Conservation (phyloP, 1,140 invertebrate genomes). For the Drosophila varians region DNA sequence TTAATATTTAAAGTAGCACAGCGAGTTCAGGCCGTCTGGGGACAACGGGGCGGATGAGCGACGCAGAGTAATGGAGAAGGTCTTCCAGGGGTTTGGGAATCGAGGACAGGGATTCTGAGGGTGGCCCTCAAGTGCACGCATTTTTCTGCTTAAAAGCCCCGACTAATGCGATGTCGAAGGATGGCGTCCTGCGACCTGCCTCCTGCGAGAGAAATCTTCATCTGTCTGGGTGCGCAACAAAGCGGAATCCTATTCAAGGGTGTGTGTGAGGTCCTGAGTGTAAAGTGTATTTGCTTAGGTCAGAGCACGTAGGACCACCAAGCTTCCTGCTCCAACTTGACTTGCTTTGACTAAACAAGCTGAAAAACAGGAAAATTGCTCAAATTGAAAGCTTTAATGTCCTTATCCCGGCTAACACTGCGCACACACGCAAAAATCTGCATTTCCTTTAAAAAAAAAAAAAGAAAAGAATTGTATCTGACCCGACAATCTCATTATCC, state of each 20-base stretch:
- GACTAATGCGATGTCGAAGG: conserved; percentile 68
- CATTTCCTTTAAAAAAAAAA: background rate
- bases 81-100: conserved; percentile 10
- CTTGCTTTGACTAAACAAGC: conserved; percentile 59
- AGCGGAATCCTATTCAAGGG: conserved; percentile 54
- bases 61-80: background rate
- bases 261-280: conserved; percentile 21
- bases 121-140: conserved; percentile 71
- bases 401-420: conserved; percentile 6
- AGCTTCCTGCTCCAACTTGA: conserved; percentile 33
- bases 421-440: conserved; percentile 1
- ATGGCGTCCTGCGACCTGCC: conserved; percentile 8
- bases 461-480: conserved; percentile 29
- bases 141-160: conserved; percentile 81
- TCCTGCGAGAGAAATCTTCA: conserved; percentile 48
- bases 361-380: conserved; percentile 44
- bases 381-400: conserved; percentile 50
- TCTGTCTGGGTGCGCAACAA: conserved; percentile 71
- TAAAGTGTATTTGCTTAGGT: conserved; percentile 74
- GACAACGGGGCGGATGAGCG: conserved; percentile 27
- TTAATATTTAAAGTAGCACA: conserved; percentile 54
- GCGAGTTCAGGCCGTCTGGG: background rate
- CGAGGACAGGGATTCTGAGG: background rate
- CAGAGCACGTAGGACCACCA: conserved; percentile 42
- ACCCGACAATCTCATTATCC: conserved; percentile 29